A percentile compares a stretch with the other conserved stretches of the same genome.
Conservation (phyloP, 2,888 invertebrate species). For the Ophraella communa region DNA sequence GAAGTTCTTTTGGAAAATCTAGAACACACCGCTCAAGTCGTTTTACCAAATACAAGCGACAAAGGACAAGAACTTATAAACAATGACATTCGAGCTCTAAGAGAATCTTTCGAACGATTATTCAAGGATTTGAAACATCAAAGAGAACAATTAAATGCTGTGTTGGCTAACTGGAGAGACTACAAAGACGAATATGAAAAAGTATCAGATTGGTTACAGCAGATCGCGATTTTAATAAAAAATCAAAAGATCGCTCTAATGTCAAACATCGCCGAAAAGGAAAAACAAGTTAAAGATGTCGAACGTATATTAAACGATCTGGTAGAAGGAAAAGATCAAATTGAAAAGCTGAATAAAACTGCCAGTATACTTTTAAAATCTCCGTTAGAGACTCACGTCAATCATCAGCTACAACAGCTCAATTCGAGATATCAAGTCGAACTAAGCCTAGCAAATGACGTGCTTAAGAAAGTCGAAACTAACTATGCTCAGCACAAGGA, state of each 20-base stretch:
- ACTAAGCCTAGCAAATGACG: slow-evolving; percentile 87
- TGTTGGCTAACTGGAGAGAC: slow-evolving; percentile 83
- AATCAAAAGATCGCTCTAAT: slow-evolving; percentile 85
- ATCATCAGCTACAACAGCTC: slow-evolving; percentile 83
- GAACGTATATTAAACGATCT: slow-evolving; percentile 77
- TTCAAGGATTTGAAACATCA: slow-evolving; percentile 87
- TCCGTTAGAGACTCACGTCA: slow-evolving; percentile 86
- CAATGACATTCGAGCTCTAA: slow-evolving; percentile 84
- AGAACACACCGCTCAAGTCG: slow-evolving; percentile 86
- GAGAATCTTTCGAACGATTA: slow-evolving; percentile 82
- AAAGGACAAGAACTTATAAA: slow-evolving; percentile 81
- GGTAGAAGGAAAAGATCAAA: slow-evolving; percentile 79
- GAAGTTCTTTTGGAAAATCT: slow-evolving; percentile 86
- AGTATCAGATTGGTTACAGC: slow-evolving; percentile 90
- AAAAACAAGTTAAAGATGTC: slow-evolving; percentile 83
- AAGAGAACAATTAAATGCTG: slow-evolving; percentile 82
- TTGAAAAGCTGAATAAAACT: slow-evolving; percentile 82
- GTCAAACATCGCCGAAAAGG: slow-evolving; percentile 81
- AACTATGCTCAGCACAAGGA: slow-evolving; percentile 85
- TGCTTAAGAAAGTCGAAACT: slow-evolving; percentile 87
- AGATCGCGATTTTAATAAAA: slow-evolving; percentile 88
- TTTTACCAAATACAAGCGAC: slow-evolving; percentile 80
- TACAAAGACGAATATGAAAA: slow-evolving; percentile 93
- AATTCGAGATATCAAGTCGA: slow-evolving; percentile 90
- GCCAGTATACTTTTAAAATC: slow-evolving; percentile 80